Evolutionary conservation across 2,113 vertebrate species (phyloP).

Genomic region (Pontoporia blainvillei): DNA sequence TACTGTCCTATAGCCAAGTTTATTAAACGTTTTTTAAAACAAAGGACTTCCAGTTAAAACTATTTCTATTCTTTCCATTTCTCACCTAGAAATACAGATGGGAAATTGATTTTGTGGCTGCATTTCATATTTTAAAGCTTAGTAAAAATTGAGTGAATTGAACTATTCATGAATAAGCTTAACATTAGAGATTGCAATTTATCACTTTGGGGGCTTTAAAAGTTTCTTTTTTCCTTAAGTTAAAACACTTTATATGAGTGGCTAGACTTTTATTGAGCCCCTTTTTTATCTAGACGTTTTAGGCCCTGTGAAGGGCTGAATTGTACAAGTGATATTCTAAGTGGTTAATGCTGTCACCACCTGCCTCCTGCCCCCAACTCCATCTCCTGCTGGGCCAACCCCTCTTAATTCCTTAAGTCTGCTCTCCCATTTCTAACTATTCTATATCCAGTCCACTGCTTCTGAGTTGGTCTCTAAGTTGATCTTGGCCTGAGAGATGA

Average conservation of each 20-base stretch:
- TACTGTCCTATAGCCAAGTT: background rate
- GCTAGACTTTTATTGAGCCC: background rate
- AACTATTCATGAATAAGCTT: background rate
- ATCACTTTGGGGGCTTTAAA: background rate
- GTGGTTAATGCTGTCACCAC: too few relatives aligned
- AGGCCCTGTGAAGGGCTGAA: background rate
- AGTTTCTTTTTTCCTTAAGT: background rate
- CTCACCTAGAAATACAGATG: background rate
- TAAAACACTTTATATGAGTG: background rate
- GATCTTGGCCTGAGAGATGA: background rate
- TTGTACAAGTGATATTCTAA: background rate
- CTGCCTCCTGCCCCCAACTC: background rate
- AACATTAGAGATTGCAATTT: background rate
- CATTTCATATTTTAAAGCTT: slow-evolving; percentile 1
- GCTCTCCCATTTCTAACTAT: background rate
- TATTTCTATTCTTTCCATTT: background rate
- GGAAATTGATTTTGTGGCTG: background rate
- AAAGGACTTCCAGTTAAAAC: slow-evolving; percentile 16
- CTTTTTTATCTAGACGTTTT: background rate
- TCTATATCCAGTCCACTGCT: background rate
- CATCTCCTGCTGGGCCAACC: background rate
- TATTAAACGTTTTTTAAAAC: background rate
- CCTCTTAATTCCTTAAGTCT: background rate
- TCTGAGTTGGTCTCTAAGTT: background rate
- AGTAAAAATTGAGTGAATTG: background rate